phyloP scores from a whole-genome alignment of 2,113 vertebrate genomes.

The Collichthys lucidus region DNA sequence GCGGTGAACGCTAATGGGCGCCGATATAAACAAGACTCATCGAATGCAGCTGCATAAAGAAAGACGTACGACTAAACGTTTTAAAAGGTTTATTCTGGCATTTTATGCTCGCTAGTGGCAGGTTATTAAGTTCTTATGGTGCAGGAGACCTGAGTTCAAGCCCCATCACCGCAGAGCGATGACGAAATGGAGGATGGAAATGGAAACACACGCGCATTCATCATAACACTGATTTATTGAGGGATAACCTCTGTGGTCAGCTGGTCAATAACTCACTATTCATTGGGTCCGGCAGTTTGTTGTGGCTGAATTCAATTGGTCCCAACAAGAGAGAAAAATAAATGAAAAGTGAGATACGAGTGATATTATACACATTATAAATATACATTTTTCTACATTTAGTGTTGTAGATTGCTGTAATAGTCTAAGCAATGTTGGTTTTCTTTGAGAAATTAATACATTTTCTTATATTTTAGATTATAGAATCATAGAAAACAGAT shows the following conservation, averaged over 20 bases:
- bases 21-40: conserved; percentile 6
- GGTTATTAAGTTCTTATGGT: conserved; percentile 51
- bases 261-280: conserved; percentile 65
- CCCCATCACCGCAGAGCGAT: conserved; percentile 13
- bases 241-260: conserved; percentile 52
- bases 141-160: conserved; percentile 39
- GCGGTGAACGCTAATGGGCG: not conserved
- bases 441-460: conserved; percentile 1
- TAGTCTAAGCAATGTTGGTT: not conserved
- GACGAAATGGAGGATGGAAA: conserved; percentile 39
- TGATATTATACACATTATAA: not conserved
- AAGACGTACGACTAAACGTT: not conserved
- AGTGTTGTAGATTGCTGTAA: not conserved
- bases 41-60: conserved; percentile 5
- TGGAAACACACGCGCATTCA: conserved; percentile 54
- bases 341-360: not conserved
- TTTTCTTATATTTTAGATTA: not conserved
- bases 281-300: conserved; percentile 36
- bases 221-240: conserved; percentile 69
- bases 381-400: not conserved
- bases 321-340: conserved; percentile 14
- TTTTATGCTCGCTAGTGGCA: conserved; percentile 44
- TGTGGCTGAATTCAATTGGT: conserved; percentile 36
- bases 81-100: conserved; percentile 31
- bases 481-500: not conserved